Conservation (phyloP, 2,888 invertebrate species). For the Caenorhabditis sp. region DNA sequence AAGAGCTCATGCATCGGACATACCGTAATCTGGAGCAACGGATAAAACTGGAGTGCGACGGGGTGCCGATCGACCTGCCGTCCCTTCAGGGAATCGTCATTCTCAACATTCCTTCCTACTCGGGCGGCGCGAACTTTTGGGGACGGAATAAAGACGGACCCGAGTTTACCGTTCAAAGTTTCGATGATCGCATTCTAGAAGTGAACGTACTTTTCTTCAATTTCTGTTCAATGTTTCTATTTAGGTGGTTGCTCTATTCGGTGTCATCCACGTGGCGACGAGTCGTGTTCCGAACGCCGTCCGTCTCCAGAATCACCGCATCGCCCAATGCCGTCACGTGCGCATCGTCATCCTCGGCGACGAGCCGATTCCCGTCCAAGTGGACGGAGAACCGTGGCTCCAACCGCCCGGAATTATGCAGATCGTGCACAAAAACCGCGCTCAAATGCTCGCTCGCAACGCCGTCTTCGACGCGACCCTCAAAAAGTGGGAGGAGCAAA, state of each 20-base stretch:
- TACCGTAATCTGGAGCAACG: constrained; percentile 96
- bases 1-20: constrained; percentile 85
- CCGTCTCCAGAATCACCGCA: constrained; percentile 90
- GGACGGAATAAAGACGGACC: constrained; percentile 82
- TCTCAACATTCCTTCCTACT: constrained; percentile 95
- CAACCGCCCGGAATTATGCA: constrained; percentile 96
- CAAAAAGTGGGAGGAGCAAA: constrained; percentile 90
- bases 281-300: constrained; percentile 86
- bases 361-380: constrained; percentile 92
- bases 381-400: constrained; percentile 98
- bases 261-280: constrained; percentile 97
- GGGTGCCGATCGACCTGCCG: constrained; percentile 93
- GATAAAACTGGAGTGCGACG: constrained; percentile 91
- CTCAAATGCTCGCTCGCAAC: constrained; percentile 95
- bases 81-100: constrained; percentile 95
- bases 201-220: constrained; percentile 15
- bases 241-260: constrained; percentile 93
- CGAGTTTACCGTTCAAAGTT: constrained; percentile 89
- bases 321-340: constrained; percentile 87
- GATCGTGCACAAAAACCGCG: constrained; percentile 95
- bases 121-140: constrained; percentile 99
- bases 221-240: background rate
- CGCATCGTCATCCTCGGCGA: constrained; percentile 94
- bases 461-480: constrained; percentile 91
- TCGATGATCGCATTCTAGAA: constrained; percentile 95